Evolutionary conservation across 2,888 invertebrate species (phyloP), one percentile per base, ranked within the genome.

Genomic region (Noctua janthe): DNA sequence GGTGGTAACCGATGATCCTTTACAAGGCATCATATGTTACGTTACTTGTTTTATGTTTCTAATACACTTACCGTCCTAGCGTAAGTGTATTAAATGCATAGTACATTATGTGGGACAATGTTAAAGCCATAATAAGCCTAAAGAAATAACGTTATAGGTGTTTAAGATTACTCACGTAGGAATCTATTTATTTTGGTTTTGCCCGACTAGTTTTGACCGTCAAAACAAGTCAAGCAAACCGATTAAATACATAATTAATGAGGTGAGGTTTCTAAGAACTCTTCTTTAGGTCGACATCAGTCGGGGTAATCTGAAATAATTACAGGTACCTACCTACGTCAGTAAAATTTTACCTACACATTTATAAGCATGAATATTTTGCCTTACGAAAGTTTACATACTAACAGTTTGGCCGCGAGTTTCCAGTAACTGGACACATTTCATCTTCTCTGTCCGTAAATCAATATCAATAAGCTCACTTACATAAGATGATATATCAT

Each of bases 11-110:
- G 64, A 56, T 76, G 72, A 43, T 81, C 35, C 74, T 75, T 67
- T 69, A 67, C 56, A 82, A 70, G 74, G 76, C 71, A 87, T 72
- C 85, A 85, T 72, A 74, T 88, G 82, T 51, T 69, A 76, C 71
- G 47, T 59, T 76, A 76, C 62, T 56, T 66, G 54, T 81, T 88
- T 88, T 85, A 87, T 82, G 67, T 47, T 76, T 79, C 74, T 82
- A 81, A 88, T 88, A 88, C 79, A 87, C 83, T 88, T 85, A 67
- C 54, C 54, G 64, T 76, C 39, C 71, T 59, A 54, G 56, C 71
- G 29, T 76, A 79, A 80, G 86, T 85, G 74, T 80, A 88, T 82
- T 85, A 77, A 78, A 78, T 82, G 71, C 85, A 87, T 64, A 87
- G 64, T 71, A 84, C 43, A 81, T 80, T 78, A 70, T 76, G 54